Evolutionary conservation across 1,140 invertebrate species (phyloP).

Genomic region (Atta texana): DNA sequence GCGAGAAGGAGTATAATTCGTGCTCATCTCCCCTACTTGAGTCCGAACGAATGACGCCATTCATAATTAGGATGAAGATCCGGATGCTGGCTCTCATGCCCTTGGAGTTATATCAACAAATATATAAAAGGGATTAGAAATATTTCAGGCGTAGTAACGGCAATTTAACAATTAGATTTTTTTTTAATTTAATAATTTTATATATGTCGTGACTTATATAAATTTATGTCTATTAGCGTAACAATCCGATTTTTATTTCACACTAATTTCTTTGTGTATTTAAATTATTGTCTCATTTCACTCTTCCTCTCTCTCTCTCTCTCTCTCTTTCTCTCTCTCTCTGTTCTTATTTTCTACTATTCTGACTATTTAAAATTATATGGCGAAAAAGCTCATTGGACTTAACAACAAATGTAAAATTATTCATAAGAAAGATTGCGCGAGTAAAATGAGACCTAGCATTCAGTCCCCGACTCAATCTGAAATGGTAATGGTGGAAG

Average conservation of each 20-base stretch:
- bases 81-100: slow-evolving; percentile 67
- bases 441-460: slow-evolving; percentile 41
- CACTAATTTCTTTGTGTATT: background rate
- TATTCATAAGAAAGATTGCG: slow-evolving; percentile 57
- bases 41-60: slow-evolving; percentile 71
- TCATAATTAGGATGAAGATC: slow-evolving; percentile 70
- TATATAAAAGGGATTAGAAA: background rate
- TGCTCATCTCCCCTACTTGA: slow-evolving; percentile 69
- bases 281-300: background rate
- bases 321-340: too few species aligned
- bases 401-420: slow-evolving; percentile 58
- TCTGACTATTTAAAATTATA: background rate
- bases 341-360: background rate
- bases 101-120: background rate
- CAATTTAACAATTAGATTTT: background rate
- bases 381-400: slow-evolving; percentile 12
- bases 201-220: background rate
- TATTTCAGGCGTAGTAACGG: background rate
- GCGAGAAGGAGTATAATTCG: slow-evolving; percentile 32
- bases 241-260: background rate
- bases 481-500: slow-evolving; percentile 56
- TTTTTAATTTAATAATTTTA: background rate
- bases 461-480: slow-evolving; percentile 46
- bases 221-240: background rate
- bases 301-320: too few species aligned